Percentiles rank a stretch among this genome's conserved stretches.
Evolutionary conservation across 2,888 invertebrate species (phyloP).

Genomic region (Rhogogaster chlorosoma): DNA sequence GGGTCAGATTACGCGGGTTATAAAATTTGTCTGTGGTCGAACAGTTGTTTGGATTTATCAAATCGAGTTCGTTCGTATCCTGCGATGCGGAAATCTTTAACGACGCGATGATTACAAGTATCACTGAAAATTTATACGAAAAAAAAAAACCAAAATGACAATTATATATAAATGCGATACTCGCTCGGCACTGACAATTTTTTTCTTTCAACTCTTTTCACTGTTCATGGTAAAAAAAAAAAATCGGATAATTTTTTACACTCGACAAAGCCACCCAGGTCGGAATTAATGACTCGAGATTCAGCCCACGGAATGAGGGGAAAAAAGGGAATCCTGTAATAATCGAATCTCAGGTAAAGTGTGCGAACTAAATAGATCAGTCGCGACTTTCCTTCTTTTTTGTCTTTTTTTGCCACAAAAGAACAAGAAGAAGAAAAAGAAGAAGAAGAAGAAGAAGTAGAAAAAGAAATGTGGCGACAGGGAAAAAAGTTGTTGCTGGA

Average conservation of each 20-base stretch:
- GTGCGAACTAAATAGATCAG: slow-evolving; percentile 2
- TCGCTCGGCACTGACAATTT: slow-evolving; percentile 4
- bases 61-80: slow-evolving; percentile 57
- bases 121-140: slow-evolving; percentile 46
- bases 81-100: slow-evolving; percentile 57
- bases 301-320: neutral
- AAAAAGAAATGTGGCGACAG: neutral
- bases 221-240: neutral
- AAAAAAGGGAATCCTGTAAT: neutral
- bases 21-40: slow-evolving; percentile 65
- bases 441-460: neutral
- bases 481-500: neutral
- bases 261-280: neutral
- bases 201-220: neutral
- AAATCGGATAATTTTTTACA: neutral
- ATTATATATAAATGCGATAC: neutral
- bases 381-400: neutral
- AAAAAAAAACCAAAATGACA: neutral
- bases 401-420: neutral
- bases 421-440: neutral
- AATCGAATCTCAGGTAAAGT: slow-evolving; percentile 6
- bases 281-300: neutral
- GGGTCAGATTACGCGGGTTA: slow-evolving; percentile 22
- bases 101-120: slow-evolving; percentile 58
- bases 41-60: slow-evolving; percentile 59